A percentile compares a stretch with the other conserved stretches of the same genome.
Conservation (phyloP, 2,797 vertebrate species). For the Alosa sapidissima region DNA sequence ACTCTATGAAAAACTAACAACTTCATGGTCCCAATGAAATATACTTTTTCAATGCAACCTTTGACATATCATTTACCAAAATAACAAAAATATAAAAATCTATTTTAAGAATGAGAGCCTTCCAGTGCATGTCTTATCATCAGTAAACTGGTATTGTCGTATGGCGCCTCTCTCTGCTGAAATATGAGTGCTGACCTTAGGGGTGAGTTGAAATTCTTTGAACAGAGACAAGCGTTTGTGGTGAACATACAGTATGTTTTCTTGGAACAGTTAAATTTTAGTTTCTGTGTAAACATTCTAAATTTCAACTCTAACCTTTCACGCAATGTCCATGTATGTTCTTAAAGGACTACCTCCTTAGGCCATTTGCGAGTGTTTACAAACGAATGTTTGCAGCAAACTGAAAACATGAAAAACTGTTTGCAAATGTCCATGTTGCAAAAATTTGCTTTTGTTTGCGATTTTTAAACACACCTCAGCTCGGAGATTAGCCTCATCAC, state of each 20-base stretch:
- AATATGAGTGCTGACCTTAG: neutral
- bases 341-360: too few relatives aligned
- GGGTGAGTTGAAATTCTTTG: neutral
- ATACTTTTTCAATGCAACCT: neutral
- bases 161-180: neutral
- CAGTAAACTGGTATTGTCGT: neutral
- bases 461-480: too few relatives aligned
- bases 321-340: too few relatives aligned
- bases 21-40: neutral
- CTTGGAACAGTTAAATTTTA: too few relatives aligned
- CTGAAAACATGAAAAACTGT: too few relatives aligned
- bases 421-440: too few relatives aligned
- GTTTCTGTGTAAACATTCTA: too few relatives aligned
- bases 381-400: too few relatives aligned
- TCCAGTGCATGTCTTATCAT: neutral
- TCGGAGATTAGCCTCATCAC: neutral
- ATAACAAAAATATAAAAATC: slow-evolving; percentile 27
- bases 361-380: too few relatives aligned
- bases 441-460: too few relatives aligned
- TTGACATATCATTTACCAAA: neutral
- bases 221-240: neutral
- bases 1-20: neutral
- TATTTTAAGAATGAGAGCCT: neutral
- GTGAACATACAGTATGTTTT: too few relatives aligned
- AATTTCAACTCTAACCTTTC: too few relatives aligned